Evolutionary conservation across 2,113 vertebrate genomes (phyloP).

Genomic region (Seriola aureovittata): DNA sequence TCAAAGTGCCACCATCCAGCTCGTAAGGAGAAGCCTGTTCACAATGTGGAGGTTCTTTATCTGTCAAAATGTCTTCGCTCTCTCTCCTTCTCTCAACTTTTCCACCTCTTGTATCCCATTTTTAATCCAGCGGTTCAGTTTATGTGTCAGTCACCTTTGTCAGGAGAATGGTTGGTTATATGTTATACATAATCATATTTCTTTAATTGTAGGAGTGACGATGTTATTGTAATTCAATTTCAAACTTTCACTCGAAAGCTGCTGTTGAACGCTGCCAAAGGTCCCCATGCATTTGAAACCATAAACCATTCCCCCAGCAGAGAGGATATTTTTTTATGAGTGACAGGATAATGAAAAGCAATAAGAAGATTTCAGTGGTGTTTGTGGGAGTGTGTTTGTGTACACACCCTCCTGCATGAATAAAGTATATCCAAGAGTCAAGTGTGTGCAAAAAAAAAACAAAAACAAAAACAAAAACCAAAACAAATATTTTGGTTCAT

Average conservation of each 20-base stretch:
- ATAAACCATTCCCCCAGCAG: slow-evolving; percentile 12
- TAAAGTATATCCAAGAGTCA: not conserved
- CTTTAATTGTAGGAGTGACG: too few relatives aligned
- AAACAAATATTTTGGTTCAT: not conserved
- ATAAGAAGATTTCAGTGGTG: slow-evolving; percentile 10
- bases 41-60: not conserved
- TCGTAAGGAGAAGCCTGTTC: not conserved
- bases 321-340: slow-evolving; percentile 41
- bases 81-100: not conserved
- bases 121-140: not conserved
- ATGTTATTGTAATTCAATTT: not conserved
- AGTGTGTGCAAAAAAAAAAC: not conserved
- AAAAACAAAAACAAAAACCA: too few relatives aligned
- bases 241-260: too few relatives aligned
- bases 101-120: not conserved
- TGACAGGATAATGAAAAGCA: slow-evolving; percentile 45
- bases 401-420: slow-evolving; percentile 3
- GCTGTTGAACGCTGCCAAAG: too few relatives aligned
- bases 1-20: not conserved
- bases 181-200: not conserved
- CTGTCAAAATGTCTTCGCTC: not conserved
- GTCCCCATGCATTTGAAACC: too few relatives aligned
- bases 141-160: not conserved
- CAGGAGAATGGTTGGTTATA: not conserved
- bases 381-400: not conserved